Percentiles rank a stretch among this genome's conserved stretches.
Conservation (phyloP, 1,140 invertebrate genomes). For the Cherax destructor region DNA sequence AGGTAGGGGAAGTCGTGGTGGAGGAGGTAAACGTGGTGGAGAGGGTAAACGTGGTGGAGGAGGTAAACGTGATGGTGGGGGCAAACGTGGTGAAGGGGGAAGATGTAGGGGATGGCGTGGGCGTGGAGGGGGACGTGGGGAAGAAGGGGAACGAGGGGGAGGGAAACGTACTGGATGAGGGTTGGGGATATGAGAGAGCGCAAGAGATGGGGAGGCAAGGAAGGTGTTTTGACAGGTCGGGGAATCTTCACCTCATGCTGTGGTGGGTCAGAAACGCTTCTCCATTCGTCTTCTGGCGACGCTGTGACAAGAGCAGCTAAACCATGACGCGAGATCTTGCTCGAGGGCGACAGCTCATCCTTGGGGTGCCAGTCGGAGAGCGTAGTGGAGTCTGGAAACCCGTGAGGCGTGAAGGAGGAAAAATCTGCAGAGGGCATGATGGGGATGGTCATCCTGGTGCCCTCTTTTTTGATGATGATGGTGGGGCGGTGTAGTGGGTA, state of each 20-base stretch:
- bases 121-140: neutral
- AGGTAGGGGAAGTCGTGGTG: neutral
- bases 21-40: neutral
- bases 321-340: neutral
- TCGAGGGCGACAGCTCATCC: neutral
- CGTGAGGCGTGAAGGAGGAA: conserved; percentile 25
- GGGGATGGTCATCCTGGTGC: conserved; percentile 13
- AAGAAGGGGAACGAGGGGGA: neutral
- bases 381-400: neutral
- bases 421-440: conserved; percentile 46
- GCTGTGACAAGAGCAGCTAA: neutral
- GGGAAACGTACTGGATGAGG: neutral
- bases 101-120: neutral
- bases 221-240: neutral
- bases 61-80: neutral
- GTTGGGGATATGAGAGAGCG: neutral
- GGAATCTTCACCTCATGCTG: neutral
- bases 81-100: neutral
- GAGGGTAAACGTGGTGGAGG: too few relatives aligned
- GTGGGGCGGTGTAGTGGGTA: conserved; percentile 2
- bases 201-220: neutral
- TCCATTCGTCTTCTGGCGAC: neutral
- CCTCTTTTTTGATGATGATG: conserved; percentile 43
- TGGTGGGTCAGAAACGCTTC: neutral
- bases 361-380: neutral